Evolutionary conservation across 1,140 invertebrate genomes (phyloP), one percentile per base, ranked within the genome.

Genomic region (Drosophila seguyi): DNA sequence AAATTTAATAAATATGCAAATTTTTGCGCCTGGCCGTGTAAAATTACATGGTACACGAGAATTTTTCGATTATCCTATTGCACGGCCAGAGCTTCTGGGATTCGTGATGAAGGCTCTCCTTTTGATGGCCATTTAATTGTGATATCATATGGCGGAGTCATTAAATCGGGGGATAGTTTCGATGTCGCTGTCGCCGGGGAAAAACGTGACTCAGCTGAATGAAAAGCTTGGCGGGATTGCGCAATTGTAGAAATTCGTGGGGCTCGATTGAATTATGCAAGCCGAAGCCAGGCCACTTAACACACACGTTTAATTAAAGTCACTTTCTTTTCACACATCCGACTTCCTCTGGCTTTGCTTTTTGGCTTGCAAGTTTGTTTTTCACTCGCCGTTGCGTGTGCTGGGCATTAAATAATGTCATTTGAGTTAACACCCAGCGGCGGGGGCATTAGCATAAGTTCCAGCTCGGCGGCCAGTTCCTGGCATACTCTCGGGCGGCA

Each of bases 1-100:
- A 88, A 88, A 90, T 88, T 84, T 84, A 90, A 88, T 88, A 88
- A 90, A 88, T 84, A 88, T 88, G 84, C 85, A 88, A 88, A 88
- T 88, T 88, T 88, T 65, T 6, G 16, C n/a, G 38, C 47, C 50
- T 44, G 55, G 27, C 29, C 58, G 63, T 82, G 72, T 75, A 69
- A 76, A 82, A 81, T 87, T 81, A 84, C 66, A 25, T 25, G 67
- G 68, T 50, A 72, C 73, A 84, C 65, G 81, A 59, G 59, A 68
- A 74, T 75, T 75, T 77, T 88, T 63, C 69, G 72, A 88, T 80
- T 79, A 83, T 69, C 50, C 76, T 48, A 57, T 63, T 59, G 61
- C 69, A 41, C 22, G 47, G 74, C 36, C 45, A 69, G 66, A 69
- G 41, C 47, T 59, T 72, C 45, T 22, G 61, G 27, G 44, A 48